Percentiles rank a stretch among this genome's conserved stretches.
These are phyloP conservation scores for Spatulosminthurus flaviceps DNA, from an alignment of 2,888 invertebrate genomes.

Conservation along the genomic window DNA sequence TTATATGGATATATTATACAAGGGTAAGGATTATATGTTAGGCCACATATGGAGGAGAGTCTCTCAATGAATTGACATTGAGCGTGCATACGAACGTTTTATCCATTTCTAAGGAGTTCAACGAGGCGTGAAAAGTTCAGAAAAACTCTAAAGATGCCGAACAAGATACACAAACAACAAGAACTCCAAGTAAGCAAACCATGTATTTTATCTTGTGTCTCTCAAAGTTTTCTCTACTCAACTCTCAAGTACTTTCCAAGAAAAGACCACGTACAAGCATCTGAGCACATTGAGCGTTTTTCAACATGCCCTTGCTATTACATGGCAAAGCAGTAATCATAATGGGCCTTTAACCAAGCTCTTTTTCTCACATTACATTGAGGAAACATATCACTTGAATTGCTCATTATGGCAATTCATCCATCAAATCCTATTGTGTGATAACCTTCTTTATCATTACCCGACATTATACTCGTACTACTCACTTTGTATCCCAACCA, in stretches of 20 bases:
- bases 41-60: constrained; percentile 29
- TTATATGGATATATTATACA: neutral
- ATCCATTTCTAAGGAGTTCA: constrained; percentile 53
- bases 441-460: constrained; percentile 3
- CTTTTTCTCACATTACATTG: constrained; percentile 22
- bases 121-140: constrained; percentile 57
- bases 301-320: constrained; percentile 37
- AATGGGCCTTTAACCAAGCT: constrained; percentile 45
- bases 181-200: constrained; percentile 15
- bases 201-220: neutral
- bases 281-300: neutral
- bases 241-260: constrained; percentile 34
- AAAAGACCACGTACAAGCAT: constrained; percentile 21
- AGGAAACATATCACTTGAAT: constrained; percentile 32
- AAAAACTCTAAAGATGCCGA: constrained; percentile 56
- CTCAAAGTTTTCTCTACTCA: constrained; percentile 8
- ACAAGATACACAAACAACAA: constrained; percentile 49
- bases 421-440: constrained; percentile 10
- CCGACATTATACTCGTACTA: too few species aligned
- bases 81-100: constrained; percentile 37
- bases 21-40: neutral
- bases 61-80: constrained; percentile 21
- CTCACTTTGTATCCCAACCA: too few species aligned
- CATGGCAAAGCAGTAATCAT: constrained; percentile 24
- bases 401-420: constrained; percentile 27